Conservation (phyloP, 2,113 vertebrate genomes). For the Mirza zaza region DNA sequence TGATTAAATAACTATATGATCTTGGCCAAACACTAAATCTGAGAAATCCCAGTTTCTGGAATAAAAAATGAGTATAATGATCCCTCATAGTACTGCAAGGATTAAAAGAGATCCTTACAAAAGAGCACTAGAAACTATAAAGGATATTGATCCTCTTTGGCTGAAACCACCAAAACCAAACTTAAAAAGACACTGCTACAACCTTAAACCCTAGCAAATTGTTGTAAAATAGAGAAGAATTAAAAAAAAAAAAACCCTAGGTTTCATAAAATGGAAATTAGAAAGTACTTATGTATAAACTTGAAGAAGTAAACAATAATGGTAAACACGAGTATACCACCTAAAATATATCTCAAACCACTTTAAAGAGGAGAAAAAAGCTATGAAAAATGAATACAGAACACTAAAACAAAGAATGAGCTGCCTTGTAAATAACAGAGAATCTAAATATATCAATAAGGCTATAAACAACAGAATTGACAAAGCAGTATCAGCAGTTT, state of each 20-base stretch:
- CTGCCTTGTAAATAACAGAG: not conserved
- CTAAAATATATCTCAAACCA: conserved; percentile 28
- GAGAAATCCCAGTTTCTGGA: conserved; percentile 9
- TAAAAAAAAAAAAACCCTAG: not conserved
- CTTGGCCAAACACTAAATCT: not conserved
- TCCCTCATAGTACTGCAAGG: not conserved
- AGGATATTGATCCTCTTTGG: not conserved
- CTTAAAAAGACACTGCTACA: not conserved
- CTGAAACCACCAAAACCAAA: not conserved
- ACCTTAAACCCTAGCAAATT: not conserved
- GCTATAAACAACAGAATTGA: not conserved
- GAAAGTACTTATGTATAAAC: not conserved
- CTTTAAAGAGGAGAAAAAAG: not conserved
- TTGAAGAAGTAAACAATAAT: not conserved
- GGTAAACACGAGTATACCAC: not conserved
- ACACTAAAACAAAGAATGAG: conserved; percentile 28
- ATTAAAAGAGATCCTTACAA: not conserved
- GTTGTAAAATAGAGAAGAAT: not conserved
- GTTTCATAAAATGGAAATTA: conserved; percentile 34
- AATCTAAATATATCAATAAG: conserved; percentile 1
- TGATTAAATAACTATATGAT: conserved; percentile 4
- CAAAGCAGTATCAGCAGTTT: not conserved
- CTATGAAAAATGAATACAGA: conserved; percentile 3
- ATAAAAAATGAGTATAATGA: conserved; percentile 1
- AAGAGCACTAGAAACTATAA: not conserved